Evolutionary conservation across 2,888 invertebrate genomes (phyloP), one percentile per base, ranked within the genome.

Genomic region (Drosophila algonquin): DNA sequence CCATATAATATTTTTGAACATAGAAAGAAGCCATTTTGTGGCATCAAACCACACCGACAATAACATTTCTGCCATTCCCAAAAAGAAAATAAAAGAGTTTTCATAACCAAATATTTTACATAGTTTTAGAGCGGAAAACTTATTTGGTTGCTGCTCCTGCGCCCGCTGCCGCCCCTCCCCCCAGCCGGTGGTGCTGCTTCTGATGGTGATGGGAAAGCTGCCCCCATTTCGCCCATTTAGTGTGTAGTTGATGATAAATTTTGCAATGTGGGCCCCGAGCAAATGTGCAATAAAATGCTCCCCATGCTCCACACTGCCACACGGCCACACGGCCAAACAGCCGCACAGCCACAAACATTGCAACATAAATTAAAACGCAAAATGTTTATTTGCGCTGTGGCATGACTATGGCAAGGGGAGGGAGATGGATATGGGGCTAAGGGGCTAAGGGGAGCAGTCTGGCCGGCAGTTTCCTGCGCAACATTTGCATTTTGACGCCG

Each of bases 401-500:
- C 73, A 69, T 74, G 57, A 76, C 75, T 40, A 72, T 50, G 57
- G 27, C 30, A 44, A 30, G 60, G 32, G 32, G 16, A 12, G 8
- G 21, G 32, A 21, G 32, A 24, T 7, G 32, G 32, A 16, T 46
- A 18, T 30, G 30, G 18, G 10, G 9, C 24, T 24, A 5, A 24
- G 30, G 24, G 53, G 54, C 21, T 32, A 32, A 63, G 51, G 24
- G 46, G 69, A 52, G 67, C 52, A 60, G 73, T 57, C 55, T 69
- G 80, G 60, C 63, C 63, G 63, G 46, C 74, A 68, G 86, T 85
- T 82, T 80, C 80, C 85, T 85, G 81, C 73, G 51, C 73, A 82
- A 65, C 82, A 85, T 85, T 85, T 85, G 85, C 85, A 85, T 85
- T 84, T 85, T 81, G 84, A 86, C 78, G 87, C 84, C 70, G 80